A percentile compares a stretch with the other conserved stretches of the same genome.
phyloP scores from a whole-genome alignment of 2,888 invertebrate genomes.

The Ennomos fuscantarius region DNA sequence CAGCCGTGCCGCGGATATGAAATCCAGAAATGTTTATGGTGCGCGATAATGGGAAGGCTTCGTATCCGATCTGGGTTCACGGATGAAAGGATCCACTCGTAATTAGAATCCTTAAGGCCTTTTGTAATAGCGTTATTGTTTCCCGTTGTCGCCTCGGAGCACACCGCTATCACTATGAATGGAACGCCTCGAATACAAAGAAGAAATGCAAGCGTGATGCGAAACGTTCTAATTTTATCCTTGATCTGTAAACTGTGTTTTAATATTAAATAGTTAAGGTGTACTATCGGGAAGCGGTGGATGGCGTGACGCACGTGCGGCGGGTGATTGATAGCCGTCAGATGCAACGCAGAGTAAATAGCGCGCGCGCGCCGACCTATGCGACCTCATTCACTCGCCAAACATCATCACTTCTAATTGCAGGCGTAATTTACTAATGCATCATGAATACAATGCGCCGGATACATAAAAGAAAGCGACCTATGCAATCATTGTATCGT shows the following conservation, averaged over 20 bases:
- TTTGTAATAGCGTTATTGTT: conserved; percentile 78
- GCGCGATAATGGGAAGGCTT: conserved; percentile 74
- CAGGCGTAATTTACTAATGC: conserved; percentile 70
- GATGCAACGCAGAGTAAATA: conserved; percentile 55
- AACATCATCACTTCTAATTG: conserved; percentile 76
- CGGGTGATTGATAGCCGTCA: conserved; percentile 74
- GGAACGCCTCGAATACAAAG: conserved; percentile 70
- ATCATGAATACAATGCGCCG: conserved; percentile 45
- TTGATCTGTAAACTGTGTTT: conserved; percentile 54
- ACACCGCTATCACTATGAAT: conserved; percentile 73
- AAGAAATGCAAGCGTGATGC: conserved; percentile 62
- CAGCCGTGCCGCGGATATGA: conserved; percentile 81
- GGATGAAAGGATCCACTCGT: conserved; percentile 72
- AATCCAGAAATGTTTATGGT: conserved; percentile 82
- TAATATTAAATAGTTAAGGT: conserved; percentile 53
- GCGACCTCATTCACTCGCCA: conserved; percentile 66
- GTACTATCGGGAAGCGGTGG: conserved; percentile 36
- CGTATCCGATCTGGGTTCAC: conserved; percentile 77
- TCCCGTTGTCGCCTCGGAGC: conserved; percentile 73
- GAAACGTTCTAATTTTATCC: conserved; percentile 53
- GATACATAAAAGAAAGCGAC: conserved; percentile 43
- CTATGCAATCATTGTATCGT: conserved; percentile 35
- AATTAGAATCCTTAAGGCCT: conserved; percentile 79
- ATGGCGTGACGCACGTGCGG: conserved; percentile 48
- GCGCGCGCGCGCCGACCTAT: conserved; percentile 65